Percentiles rank a stretch among this genome's conserved stretches.
Conservation (phyloP, 2,797 vertebrate genomes). For the Antrozous pallidus region DNA sequence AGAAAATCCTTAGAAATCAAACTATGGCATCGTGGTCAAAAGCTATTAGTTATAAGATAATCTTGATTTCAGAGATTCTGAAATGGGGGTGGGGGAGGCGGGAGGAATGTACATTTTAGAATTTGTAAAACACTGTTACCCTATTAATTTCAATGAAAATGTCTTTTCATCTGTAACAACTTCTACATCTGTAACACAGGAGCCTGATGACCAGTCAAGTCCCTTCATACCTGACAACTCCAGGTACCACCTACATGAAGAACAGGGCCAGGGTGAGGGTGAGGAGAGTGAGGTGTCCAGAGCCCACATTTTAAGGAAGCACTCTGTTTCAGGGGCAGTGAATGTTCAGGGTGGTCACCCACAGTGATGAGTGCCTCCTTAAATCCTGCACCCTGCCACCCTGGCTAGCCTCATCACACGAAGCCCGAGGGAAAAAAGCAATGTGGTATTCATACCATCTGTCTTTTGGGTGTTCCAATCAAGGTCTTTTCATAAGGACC, state of each 20-base stretch:
- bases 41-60: background rate
- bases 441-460: background rate
- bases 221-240: background rate
- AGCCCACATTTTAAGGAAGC: background rate
- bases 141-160: background rate
- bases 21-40: background rate
- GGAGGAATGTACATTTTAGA: background rate
- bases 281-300: background rate
- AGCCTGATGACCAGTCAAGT: background rate
- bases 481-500: background rate
- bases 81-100: background rate
- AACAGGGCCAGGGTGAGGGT: no score
- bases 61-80: background rate
- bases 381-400: background rate
- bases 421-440: background rate
- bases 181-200: background rate
- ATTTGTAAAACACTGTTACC: background rate
- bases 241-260: background rate
- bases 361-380: fast-evolving
- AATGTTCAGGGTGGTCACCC: background rate
- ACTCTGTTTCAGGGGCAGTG: background rate
- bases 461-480: background rate
- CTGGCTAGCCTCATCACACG: background rate
- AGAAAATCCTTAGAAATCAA: background rate
- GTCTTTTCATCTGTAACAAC: background rate